These are phyloP conservation scores for Eurosta solidaginis DNA, from an alignment of 1,140 invertebrate species.

Conservation along the genomic window DNA sequence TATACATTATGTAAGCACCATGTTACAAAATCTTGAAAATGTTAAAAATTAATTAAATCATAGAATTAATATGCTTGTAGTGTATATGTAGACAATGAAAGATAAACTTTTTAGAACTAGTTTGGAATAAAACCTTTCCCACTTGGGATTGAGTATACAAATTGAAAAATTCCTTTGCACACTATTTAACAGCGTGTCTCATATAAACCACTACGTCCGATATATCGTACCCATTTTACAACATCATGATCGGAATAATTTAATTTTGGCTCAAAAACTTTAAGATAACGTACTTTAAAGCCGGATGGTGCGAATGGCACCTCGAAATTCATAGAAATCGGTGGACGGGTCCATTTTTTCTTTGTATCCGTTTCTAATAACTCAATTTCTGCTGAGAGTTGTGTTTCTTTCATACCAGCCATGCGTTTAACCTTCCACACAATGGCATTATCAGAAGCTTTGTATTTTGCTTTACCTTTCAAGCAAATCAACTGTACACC, in stretches of 20 bases:
- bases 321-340: conserved; percentile 99
- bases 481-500: conserved; percentile 98
- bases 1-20: no score
- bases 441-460: conserved; percentile 99
- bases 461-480: conserved; percentile 99
- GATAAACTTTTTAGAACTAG: conserved; percentile 2
- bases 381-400: conserved; percentile 99
- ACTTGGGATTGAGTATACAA: neutral
- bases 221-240: conserved; percentile 99
- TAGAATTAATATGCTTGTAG: neutral
- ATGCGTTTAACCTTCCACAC: conserved; percentile 99
- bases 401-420: conserved; percentile 99
- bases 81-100: neutral
- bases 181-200: conserved; percentile 92
- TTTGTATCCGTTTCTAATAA: conserved; percentile 98
- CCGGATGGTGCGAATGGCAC: conserved; percentile 97
- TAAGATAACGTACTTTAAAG: conserved; percentile 97
- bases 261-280: conserved; percentile 99
- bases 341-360: conserved; percentile 99
- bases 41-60: neutral
- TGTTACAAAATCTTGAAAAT: neutral
- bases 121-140: neutral
- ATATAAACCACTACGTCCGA: conserved; percentile 97
- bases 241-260: conserved; percentile 99
- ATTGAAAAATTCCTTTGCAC: neutral